Evolutionary conservation across 2,888 invertebrate genomes (phyloP).

Genomic region (Muscina levida): DNA sequence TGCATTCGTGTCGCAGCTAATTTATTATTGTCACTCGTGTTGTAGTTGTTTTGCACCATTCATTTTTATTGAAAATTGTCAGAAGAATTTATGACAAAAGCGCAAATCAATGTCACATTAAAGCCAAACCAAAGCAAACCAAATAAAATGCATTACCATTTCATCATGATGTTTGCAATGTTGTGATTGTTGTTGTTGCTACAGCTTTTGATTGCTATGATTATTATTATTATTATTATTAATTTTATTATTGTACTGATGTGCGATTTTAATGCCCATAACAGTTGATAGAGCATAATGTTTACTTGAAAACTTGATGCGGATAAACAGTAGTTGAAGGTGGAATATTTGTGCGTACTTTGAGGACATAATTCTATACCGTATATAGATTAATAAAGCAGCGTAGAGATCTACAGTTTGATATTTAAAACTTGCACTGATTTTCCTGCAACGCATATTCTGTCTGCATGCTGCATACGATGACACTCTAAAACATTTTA

Average conservation of each 20-base stretch:
- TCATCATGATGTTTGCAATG: slow-evolving; percentile 41
- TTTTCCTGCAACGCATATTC: too few relatives aligned
- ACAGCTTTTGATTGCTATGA: slow-evolving; percentile 43
- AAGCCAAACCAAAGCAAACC: slow-evolving; percentile 35
- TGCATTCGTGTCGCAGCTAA: neutral
- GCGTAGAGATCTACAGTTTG: too few relatives aligned
- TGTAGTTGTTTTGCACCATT: neutral
- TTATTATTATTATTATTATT: slow-evolving; percentile 67
- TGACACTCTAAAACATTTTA: too few relatives aligned
- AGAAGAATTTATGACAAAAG: slow-evolving; percentile 59
- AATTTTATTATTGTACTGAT: slow-evolving; percentile 75
- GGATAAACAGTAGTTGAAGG: slow-evolving; percentile 8
- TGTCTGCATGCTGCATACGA: too few relatives aligned
- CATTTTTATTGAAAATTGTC: slow-evolving; percentile 29
- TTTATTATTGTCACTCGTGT: slow-evolving; percentile 6
- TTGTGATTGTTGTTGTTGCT: neutral
- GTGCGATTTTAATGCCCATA: slow-evolving; percentile 72
- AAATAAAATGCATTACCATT: slow-evolving; percentile 53
- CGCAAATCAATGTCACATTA: slow-evolving; percentile 65
- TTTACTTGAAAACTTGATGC: slow-evolving; percentile 5
- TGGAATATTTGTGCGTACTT: too few relatives aligned
- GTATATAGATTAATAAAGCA: too few relatives aligned
- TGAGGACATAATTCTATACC: too few relatives aligned
- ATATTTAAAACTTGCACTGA: too few relatives aligned
- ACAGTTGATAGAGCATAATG: slow-evolving; percentile 69